Evolutionary conservation across 2,888 invertebrate species (phyloP).

Genomic region (Chymomyza fuscimana): DNA sequence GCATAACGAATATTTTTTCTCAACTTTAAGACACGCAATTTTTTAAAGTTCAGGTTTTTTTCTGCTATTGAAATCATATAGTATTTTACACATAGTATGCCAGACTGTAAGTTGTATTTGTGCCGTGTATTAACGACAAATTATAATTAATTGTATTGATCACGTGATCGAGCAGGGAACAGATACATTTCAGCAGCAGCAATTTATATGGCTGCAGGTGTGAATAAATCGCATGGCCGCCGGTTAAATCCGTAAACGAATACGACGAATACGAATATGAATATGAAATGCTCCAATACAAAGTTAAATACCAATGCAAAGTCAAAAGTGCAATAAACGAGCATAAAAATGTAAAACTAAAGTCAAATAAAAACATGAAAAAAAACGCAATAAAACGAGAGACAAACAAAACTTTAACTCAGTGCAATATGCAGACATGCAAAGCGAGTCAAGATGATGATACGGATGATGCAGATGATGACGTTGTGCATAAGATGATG

Average conservation of each 20-base stretch:
- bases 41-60: not conserved
- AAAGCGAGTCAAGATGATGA: constrained; percentile 19
- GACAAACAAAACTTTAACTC: constrained; percentile 9
- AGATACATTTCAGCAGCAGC: constrained; percentile 70
- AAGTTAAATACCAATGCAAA: not conserved
- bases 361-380: not conserved
- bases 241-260: constrained; percentile 22
- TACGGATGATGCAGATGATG: not conserved
- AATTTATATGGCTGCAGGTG: constrained; percentile 68
- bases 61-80: not conserved
- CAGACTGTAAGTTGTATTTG: constrained; percentile 18
- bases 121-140: constrained; percentile 68
- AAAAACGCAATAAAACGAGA: too few species aligned
- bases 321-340: constrained; percentile 49
- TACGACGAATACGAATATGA: constrained; percentile 24
- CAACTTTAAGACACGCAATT: not conserved
- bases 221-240: constrained; percentile 61
- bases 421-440: constrained; percentile 52
- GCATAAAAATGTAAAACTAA: constrained; percentile 15
- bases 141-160: constrained; percentile 76
- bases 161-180: constrained; percentile 70
- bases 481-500: constrained; percentile 4
- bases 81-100: constrained; percentile 3
- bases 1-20: not conserved
- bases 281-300: constrained; percentile 28